A percentile compares a stretch with the other conserved stretches of the same genome.
Conservation (phyloP, 1,140 invertebrate species). For the Drosophila quadrilineata region DNA sequence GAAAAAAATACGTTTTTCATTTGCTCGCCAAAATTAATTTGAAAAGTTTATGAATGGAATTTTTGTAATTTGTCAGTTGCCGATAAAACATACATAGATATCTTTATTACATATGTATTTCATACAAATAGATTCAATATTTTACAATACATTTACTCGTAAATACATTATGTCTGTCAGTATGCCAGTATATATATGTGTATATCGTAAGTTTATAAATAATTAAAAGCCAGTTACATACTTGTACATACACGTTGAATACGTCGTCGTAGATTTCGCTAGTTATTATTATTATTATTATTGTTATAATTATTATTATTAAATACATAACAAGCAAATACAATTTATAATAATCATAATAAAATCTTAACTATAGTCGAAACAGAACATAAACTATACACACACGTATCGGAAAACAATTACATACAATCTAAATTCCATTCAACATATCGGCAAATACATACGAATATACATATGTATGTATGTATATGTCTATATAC, state of each 20-base stretch:
- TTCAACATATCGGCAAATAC: constrained; percentile 13
- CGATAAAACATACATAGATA: constrained; percentile 29
- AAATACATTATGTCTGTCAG: constrained; percentile 67
- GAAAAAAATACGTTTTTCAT: background rate
- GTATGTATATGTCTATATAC: too few relatives aligned
- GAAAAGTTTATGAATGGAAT: too few relatives aligned
- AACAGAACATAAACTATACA: constrained; percentile 61
- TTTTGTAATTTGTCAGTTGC: constrained; percentile 34
- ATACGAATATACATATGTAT: constrained; percentile 12
- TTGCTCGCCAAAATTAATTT: too few relatives aligned
- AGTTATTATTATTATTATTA: constrained; percentile 32
- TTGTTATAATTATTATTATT: constrained; percentile 18
- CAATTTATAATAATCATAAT: constrained; percentile 24
- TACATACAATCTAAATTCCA: constrained; percentile 39
- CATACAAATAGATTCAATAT: constrained; percentile 79
- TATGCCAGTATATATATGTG: constrained; percentile 53
- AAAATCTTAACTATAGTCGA: constrained; percentile 21
- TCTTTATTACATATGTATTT: constrained; percentile 72
- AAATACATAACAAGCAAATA: constrained; percentile 75
- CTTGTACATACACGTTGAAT: constrained; percentile 33
- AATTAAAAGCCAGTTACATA: constrained; percentile 66
- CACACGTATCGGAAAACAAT: constrained; percentile 53
- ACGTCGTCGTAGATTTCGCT: constrained; percentile 49
- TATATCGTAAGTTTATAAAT: constrained; percentile 54
- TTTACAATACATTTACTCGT: constrained; percentile 69